A percentile compares a stretch with the other conserved stretches of the same genome.
Conservation (phyloP, 2,797 vertebrate species). For the Protonibea diacanthus region DNA sequence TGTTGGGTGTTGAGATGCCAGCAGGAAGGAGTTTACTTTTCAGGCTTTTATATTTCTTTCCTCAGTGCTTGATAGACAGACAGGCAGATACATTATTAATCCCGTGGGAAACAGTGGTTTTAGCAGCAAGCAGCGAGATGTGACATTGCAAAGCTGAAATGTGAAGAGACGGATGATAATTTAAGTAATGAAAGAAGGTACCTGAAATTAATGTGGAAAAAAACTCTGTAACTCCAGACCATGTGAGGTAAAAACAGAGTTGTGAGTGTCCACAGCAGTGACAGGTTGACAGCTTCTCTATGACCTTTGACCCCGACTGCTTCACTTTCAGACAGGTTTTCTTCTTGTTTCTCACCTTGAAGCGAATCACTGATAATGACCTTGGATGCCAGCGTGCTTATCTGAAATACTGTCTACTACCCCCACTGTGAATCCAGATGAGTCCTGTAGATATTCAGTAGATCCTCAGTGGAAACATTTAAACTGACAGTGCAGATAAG, state of each 20-base stretch:
- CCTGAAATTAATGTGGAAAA: conserved; percentile 25
- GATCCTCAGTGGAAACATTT: conserved; percentile 13
- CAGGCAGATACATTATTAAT: conserved; percentile 60
- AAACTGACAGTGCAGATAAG: conserved; percentile 19
- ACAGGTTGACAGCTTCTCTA: conserved; percentile 61
- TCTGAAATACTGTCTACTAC: conserved; percentile 6
- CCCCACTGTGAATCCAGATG: conserved; percentile 42
- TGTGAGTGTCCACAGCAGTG: conserved; percentile 34
- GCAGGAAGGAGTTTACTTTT: conserved; percentile 55
- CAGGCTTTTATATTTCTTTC: conserved; percentile 9
- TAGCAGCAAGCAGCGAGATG: conserved; percentile 26
- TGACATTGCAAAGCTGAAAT: conserved; percentile 42
- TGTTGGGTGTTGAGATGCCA: conserved; percentile 53
- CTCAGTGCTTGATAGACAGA: conserved; percentile 48
- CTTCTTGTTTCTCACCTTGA: conserved; percentile 48
- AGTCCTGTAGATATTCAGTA: conserved; percentile 17
- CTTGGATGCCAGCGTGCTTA: conserved; percentile 10
- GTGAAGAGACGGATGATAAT: conserved; percentile 33
- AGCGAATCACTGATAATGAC: conserved; percentile 34
- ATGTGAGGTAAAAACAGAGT: conserved; percentile 38
- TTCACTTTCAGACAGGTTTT: conserved; percentile 36
- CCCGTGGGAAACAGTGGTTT: conserved; percentile 50
- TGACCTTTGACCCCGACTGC: conserved; percentile 53
- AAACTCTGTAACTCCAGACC: conserved; percentile 17
- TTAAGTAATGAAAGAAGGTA: conserved; percentile 41